These are phyloP conservation scores for Drosophila kepulauana DNA, from an alignment of 1,140 invertebrate genomes.

Conservation along the genomic window DNA sequence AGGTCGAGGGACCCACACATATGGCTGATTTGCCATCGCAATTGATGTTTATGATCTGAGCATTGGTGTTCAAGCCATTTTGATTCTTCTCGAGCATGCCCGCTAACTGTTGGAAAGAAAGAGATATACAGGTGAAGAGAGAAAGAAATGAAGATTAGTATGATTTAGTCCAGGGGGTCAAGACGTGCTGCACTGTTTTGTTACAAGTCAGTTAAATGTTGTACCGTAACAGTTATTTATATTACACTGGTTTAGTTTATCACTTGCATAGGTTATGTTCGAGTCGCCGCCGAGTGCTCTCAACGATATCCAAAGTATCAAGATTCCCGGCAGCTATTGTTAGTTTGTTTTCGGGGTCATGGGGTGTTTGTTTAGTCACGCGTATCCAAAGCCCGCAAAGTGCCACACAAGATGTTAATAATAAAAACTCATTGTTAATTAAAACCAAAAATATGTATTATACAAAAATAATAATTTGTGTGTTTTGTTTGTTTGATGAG, in stretches of 20 bases:
- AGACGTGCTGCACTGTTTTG: slow-evolving; percentile 47
- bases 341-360: slow-evolving; percentile 40
- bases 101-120: slow-evolving; percentile 45
- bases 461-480: slow-evolving; percentile 17
- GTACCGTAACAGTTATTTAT: slow-evolving; percentile 34
- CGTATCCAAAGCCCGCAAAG: slow-evolving; percentile 67
- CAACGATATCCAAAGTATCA: slow-evolving; percentile 74
- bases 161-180: slow-evolving; percentile 3
- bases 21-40: slow-evolving; percentile 66
- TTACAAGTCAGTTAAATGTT: slow-evolving; percentile 34
- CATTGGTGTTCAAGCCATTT: slow-evolving; percentile 43
- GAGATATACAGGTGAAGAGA: background rate
- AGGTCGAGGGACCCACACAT: slow-evolving; percentile 68
- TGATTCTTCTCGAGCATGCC: slow-evolving; percentile 49
- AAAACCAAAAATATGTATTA: slow-evolving; percentile 29
- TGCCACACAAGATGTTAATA: slow-evolving; percentile 68
- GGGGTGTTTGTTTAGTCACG: slow-evolving; percentile 43
- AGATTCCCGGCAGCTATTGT: slow-evolving; percentile 73
- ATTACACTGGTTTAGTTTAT: slow-evolving; percentile 57
- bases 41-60: slow-evolving; percentile 54
- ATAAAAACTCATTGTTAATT: slow-evolving; percentile 69
- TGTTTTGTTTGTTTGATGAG: slow-evolving; percentile 21
- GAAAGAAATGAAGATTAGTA: slow-evolving; percentile 36
- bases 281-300: slow-evolving; percentile 73
- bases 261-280: slow-evolving; percentile 77